phyloP scores from a whole-genome alignment of 1,140 invertebrate species.

The Melitaea cinxia region DNA sequence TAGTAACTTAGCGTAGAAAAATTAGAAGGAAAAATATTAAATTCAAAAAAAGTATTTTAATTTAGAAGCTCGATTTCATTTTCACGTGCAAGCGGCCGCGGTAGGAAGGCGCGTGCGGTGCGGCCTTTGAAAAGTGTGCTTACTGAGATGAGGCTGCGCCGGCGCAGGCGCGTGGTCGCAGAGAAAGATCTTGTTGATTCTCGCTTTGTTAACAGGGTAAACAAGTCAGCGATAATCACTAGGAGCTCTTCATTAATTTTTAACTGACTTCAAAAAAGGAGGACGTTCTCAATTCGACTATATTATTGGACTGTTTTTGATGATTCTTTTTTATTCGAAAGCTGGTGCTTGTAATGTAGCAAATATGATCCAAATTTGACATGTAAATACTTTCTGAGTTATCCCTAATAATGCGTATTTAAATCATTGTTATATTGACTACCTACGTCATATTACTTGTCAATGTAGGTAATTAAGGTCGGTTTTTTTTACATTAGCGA shows the following conservation, averaged over 20 bases:
- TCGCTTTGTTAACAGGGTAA: conserved; percentile 8
- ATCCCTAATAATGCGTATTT: no score
- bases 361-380: no score
- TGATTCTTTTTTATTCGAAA: no score
- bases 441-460: no score
- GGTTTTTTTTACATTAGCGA: no score
- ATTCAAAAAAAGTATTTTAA: conserved; percentile 48
- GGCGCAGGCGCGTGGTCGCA: conserved; percentile 56
- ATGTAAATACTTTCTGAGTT: no score
- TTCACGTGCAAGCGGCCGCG: conserved; percentile 57
- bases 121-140: conserved; percentile 60
- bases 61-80: conserved; percentile 70
- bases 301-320: no score
- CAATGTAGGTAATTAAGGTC: no score
- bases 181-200: conserved; percentile 45
- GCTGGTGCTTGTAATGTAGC: no score
- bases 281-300: no score
- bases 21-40: conserved; percentile 30
- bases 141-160: conserved; percentile 63
- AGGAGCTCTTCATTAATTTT: background rate
- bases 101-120: conserved; percentile 58
- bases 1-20: conserved; percentile 24
- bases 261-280: no score
- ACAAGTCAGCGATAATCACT: background rate
- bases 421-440: no score